A percentile compares a stretch with the other conserved stretches of the same genome.
phyloP scores from a whole-genome alignment of 92 coral and sea anemone genomes.

The Paragorgia papillata region DNA sequence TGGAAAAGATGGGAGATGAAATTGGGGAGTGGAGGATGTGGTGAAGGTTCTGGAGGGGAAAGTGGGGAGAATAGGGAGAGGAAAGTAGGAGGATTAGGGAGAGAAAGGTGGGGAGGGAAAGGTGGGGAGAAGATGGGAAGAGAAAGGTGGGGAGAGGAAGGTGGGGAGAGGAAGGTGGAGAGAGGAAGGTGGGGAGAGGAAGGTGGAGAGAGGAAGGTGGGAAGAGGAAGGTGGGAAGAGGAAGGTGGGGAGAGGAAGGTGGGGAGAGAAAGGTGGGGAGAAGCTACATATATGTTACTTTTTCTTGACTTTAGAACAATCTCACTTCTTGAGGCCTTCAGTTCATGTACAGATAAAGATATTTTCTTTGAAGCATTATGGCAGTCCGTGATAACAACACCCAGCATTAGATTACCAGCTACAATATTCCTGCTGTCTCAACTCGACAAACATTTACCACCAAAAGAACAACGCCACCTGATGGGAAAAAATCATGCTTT shows the following conservation, averaged over 20 bases:
- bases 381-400: conserved; percentile 70
- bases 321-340: conserved; percentile 74
- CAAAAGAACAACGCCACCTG: conserved; percentile 64
- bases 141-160: background rate
- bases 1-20: too few species aligned
- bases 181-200: background rate
- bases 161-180: background rate
- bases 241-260: too few species aligned
- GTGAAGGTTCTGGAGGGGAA: background rate
- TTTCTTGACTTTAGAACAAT: conserved; percentile 60
- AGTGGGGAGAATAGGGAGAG: background rate
- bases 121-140: background rate
- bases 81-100: background rate
- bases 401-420: conserved; percentile 78
- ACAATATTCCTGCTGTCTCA: conserved; percentile 80
- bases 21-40: too few species aligned
- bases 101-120: background rate
- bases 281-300: background rate
- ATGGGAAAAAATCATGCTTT: conserved; percentile 73
- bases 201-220: background rate
- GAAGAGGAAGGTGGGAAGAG: too few species aligned
- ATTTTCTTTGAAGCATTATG: conserved; percentile 82
- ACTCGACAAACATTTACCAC: conserved; percentile 70
- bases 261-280: too few species aligned
- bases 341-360: conserved; percentile 78